Percentiles rank a stretch among this genome's conserved stretches.
phyloP scores from a whole-genome alignment of 2,113 vertebrate species.

The Epinephelus lanceolatus region DNA sequence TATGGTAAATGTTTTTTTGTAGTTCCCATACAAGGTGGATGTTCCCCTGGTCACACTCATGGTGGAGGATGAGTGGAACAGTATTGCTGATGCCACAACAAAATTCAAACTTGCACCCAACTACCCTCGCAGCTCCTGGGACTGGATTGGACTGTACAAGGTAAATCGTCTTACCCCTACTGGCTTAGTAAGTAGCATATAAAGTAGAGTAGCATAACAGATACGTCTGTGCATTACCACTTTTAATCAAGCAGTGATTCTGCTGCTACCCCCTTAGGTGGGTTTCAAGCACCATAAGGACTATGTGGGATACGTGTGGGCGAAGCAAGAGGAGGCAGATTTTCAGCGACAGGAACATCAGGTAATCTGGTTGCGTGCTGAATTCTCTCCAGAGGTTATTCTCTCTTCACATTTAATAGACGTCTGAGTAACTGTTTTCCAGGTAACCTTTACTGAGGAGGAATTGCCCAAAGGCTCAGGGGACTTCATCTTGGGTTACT shows the following conservation, averaged over 20 bases:
- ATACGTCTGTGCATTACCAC: neutral
- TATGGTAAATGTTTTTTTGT: constrained; percentile 31
- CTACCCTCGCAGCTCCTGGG: constrained; percentile 95
- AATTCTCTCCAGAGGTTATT: neutral
- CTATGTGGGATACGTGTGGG: constrained; percentile 95
- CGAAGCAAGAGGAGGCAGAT: constrained; percentile 92
- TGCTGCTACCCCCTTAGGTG: constrained; percentile 83
- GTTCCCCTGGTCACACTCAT: constrained; percentile 89
- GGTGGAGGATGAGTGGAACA: constrained; percentile 95
- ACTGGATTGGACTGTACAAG: constrained; percentile 99
- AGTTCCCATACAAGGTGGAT: constrained; percentile 94
- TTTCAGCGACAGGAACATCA: constrained; percentile 83
- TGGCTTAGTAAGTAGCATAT: neutral
- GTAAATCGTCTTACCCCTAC: constrained; percentile 74
- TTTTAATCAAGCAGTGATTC: neutral
- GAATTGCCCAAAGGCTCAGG: constrained; percentile 92
- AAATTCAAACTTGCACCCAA: constrained; percentile 86
- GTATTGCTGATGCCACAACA: constrained; percentile 89
- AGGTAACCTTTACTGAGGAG: constrained; percentile 94
- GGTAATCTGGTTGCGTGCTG: constrained; percentile 71
- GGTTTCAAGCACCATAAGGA: constrained; percentile 98
- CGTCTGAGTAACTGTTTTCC: constrained; percentile 56
- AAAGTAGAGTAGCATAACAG: neutral
- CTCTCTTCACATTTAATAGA: constrained; percentile 41
- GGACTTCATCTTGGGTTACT: constrained; percentile 95